Percentiles rank a stretch among this genome's conserved stretches.
phyloP scores from a whole-genome alignment of 2,888 invertebrate genomes.

The Venusia cambrica region DNA sequence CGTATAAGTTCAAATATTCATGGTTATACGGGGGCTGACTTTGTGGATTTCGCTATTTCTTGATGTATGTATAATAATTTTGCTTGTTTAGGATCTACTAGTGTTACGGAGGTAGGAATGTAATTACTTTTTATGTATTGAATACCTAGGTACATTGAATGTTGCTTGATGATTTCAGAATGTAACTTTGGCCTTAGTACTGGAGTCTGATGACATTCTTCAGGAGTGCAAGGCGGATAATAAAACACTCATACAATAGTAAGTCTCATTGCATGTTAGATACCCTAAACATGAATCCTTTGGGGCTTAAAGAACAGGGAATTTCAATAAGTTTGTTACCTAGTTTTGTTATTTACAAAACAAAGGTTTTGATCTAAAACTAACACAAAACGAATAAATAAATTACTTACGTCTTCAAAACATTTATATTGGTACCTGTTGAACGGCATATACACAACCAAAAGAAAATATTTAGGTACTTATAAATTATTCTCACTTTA shows the following conservation, averaged over 20 bases:
- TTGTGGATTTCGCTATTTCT: conserved; percentile 37
- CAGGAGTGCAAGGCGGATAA: conserved; percentile 97
- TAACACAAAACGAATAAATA: too few species aligned
- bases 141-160: conserved; percentile 25
- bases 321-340: too few species aligned
- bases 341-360: too few species aligned
- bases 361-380: too few species aligned
- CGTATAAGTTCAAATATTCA: conserved; percentile 62
- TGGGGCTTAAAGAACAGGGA: background rate
- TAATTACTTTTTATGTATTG: conserved; percentile 8
- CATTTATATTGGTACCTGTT: too few species aligned
- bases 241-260: conserved; percentile 95
- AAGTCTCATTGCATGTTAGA: conserved; percentile 68
- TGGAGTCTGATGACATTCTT: conserved; percentile 97
- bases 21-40: conserved; percentile 62
- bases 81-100: conserved; percentile 5
- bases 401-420: too few species aligned
- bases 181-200: conserved; percentile 92
- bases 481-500: too few species aligned
- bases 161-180: conserved; percentile 84
- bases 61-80: conserved; percentile 13
- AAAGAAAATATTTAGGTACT: too few species aligned
- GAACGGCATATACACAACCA: too few species aligned
- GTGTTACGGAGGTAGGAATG: conserved; percentile 16
- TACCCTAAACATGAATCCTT: too few species aligned